Evolutionary conservation across 2,797 vertebrate genomes (phyloP).

Genomic region (Liasis olivaceus): DNA sequence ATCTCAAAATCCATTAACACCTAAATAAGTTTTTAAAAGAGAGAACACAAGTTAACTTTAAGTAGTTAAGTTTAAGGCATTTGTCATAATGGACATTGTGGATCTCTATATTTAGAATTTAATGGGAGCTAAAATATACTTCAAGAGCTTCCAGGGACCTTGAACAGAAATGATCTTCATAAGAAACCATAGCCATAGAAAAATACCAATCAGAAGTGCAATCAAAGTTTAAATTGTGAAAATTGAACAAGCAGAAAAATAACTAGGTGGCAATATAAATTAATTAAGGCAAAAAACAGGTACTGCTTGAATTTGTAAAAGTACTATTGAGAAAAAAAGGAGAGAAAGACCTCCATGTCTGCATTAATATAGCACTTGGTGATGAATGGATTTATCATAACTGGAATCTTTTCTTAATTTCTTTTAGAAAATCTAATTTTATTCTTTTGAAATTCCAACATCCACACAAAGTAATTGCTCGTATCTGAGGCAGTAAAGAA

Average conservation of each 20-base stretch:
- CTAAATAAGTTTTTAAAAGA: background rate
- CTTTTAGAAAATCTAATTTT: constrained; percentile 16
- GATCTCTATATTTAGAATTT: background rate
- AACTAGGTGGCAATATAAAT: background rate
- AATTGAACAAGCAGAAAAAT: background rate
- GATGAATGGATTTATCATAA: background rate
- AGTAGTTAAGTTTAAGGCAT: background rate
- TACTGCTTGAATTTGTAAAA: background rate
- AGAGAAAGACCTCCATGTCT: background rate
- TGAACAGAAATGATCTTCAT: background rate
- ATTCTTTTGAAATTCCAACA: background rate
- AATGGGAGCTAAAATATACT: background rate
- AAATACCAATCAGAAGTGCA: background rate
- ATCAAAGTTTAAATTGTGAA: background rate
- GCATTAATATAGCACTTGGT: background rate
- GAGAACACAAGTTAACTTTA: background rate
- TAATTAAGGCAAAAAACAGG: background rate
- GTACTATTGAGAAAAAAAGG: background rate
- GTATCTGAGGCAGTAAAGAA: background rate
- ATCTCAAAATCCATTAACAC: background rate
- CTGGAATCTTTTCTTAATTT: background rate
- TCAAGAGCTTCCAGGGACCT: background rate
- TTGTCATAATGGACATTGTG: background rate
- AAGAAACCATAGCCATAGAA: background rate
- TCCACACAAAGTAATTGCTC: background rate